Conservation (phyloP, 2,797 vertebrate genomes). For the Myripristis murdjan region DNA sequence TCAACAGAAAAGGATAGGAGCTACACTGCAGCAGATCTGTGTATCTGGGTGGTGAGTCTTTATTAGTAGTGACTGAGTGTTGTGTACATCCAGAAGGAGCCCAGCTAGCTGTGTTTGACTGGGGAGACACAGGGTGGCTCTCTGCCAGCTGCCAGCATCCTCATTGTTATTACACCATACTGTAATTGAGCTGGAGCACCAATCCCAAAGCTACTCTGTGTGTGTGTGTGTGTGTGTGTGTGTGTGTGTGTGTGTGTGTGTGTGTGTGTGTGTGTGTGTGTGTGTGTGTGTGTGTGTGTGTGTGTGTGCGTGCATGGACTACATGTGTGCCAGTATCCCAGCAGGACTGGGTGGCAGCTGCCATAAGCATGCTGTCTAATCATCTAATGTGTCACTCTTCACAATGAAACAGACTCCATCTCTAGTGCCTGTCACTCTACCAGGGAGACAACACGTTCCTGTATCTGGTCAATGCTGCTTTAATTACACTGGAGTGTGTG, state of each 20-base stretch:
- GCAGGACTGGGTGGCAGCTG: constrained; percentile 61
- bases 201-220: constrained; percentile 15
- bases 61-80: constrained; percentile 61
- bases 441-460: constrained; percentile 32
- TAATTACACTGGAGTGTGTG: constrained; percentile 40
- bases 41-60: constrained; percentile 51
- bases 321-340: too few species aligned
- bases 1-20: neutral
- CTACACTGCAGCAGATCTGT: constrained; percentile 6
- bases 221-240: constrained; percentile 13
- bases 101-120: constrained; percentile 34
- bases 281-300: too few species aligned
- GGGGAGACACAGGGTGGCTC: constrained; percentile 20
- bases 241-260: constrained; percentile 14
- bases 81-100: constrained; percentile 53
- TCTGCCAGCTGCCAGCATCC: constrained; percentile 35
- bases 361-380: constrained; percentile 73
- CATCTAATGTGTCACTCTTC: constrained; percentile 72
- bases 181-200: constrained; percentile 51
- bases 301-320: too few species aligned
- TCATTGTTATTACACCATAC: constrained; percentile 51
- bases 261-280: constrained; percentile 21
- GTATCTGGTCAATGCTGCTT: constrained; percentile 39
- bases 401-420: constrained; percentile 57
- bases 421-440: constrained; percentile 56